Conservation (phyloP, 2,888 invertebrate genomes). For the Xylota sylvarum region DNA sequence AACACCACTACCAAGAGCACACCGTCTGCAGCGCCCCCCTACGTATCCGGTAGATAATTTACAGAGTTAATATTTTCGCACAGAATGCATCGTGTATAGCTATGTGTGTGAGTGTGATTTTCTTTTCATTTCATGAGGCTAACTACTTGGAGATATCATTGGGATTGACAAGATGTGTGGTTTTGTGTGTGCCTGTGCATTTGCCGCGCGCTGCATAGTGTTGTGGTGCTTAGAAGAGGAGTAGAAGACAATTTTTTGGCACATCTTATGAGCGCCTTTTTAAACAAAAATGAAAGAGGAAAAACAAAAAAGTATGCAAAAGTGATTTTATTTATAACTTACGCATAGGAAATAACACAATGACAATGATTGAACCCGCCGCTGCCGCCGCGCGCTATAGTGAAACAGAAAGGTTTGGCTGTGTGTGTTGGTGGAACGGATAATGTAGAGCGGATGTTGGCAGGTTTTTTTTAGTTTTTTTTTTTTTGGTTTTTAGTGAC, state of each 20-base stretch:
- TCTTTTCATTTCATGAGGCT: background rate
- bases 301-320: background rate
- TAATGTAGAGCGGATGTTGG: no score
- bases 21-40: conserved; percentile 15
- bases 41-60: conserved; percentile 21
- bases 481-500: no score
- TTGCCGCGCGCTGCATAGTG: background rate
- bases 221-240: background rate
- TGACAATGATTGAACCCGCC: conserved; percentile 39
- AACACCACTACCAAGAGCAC: conserved; percentile 18
- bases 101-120: background rate
- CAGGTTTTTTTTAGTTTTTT: no score
- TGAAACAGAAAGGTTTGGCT: background rate
- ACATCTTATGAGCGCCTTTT: background rate
- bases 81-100: conserved; percentile 2
- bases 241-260: conserved; percentile 8
- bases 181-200: background rate
- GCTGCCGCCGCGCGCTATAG: no score
- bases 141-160: conserved; percentile 28
- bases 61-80: conserved; percentile 13
- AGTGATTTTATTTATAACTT: conserved; percentile 39
- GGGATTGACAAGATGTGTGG: conserved; percentile 26
- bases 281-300: background rate
- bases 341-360: conserved; percentile 30
- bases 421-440: no score